Evolutionary conservation across 2,888 invertebrate species (phyloP), one percentile per base, ranked within the genome.

Genomic region (Heteromyza rotundicornis): DNA sequence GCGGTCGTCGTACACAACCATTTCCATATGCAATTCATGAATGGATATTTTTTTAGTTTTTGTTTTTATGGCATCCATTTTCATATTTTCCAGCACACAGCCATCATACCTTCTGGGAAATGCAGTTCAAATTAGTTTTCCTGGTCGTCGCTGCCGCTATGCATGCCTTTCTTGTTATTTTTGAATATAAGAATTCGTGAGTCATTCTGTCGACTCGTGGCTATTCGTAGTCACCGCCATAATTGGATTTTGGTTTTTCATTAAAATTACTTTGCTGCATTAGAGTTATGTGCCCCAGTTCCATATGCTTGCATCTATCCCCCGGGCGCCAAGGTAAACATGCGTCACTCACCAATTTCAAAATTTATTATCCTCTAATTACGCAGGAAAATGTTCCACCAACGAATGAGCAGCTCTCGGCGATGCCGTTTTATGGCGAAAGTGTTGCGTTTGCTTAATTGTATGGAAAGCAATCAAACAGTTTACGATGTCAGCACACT

Each of bases 101-200:
- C n/a, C n/a, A n/a, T n/a, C n/a, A 27, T 7, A 27, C 16, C 40
- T 40, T 40, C 14, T 40, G 40, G 16, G 40, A n/a, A 8, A 40
- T 40, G 40, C 40, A 40, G 14, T 40, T 40, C 40, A 40, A 40
- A 40, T 40, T 40, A 40, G 40, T 40, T 40, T 40, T 40, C 40
- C 3, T 40, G 5, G 40, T 10, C 40, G n/a, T n/a, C n/a, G 8
- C 40, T 14, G n/a, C 8, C 40, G 12, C 8, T n/a, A 10, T 40
- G 40, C 8, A 40, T n/a, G n/a, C n/a, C n/a, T n/a, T n/a, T n/a
- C n/a, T 14, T 14, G n/a, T n/a, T n/a, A 40, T 40, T 2, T n/a
- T 2, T 14, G 40, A n/a, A n/a, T n/a, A n/a, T n/a, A n/a, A n/a
- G n/a, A n/a, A n/a, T n/a, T n/a, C n/a, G n/a, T n/a, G n/a, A n/a